Base-by-base conservation (phyloP, 2,797 vertebrate genomes). In the Rousettus madagascariensis region DNA sequence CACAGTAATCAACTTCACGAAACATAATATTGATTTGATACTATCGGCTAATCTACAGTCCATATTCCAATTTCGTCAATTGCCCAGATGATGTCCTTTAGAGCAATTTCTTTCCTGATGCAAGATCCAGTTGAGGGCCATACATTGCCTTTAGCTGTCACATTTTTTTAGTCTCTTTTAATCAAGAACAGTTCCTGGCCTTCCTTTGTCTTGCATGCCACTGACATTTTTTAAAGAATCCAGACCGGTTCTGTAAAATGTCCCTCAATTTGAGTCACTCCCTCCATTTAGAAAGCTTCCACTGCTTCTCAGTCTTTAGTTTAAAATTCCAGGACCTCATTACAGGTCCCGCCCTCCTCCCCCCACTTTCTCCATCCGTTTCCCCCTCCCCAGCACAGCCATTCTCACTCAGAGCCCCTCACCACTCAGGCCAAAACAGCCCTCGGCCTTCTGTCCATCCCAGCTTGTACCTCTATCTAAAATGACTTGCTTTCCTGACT, bases 291-390 rank as follows among this genome's bases (percentile, higher is more conserved):
- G 82, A 92, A 89, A 61, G 61, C 53, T 49, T 77, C 19, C 53
- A 20, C n/a, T 77, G 71, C 71, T 69, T 63, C 88, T 72, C 59
- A 11, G n/a, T 83, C 78, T 87, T 41, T 80, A 30, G 95, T 79
- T 55, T 91, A 86, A 97, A 94, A 97, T 93, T 93, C 97, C 86
- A 93, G 95, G 89, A 24, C 68, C 80, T 95, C 79, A 66, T 68
- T 57, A 78, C 78, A n/a, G 61, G 74, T 33, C 28, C 82, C 30
- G 24, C 36, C 26, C 94, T 51, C 72, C 75, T 8, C 17, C 36
- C 15, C 17, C 36, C 10, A 8, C 55, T 22, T 22, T 13, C 15
- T 46, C n/a, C 24, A 43, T 3, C 53, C 30, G 1, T 3, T 5
- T 16, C 2, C 22, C 10, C 3, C 6, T 0, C 15, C 16, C 16